Conservation (phyloP, 2,797 vertebrate species). For the Tapera naevia region DNA sequence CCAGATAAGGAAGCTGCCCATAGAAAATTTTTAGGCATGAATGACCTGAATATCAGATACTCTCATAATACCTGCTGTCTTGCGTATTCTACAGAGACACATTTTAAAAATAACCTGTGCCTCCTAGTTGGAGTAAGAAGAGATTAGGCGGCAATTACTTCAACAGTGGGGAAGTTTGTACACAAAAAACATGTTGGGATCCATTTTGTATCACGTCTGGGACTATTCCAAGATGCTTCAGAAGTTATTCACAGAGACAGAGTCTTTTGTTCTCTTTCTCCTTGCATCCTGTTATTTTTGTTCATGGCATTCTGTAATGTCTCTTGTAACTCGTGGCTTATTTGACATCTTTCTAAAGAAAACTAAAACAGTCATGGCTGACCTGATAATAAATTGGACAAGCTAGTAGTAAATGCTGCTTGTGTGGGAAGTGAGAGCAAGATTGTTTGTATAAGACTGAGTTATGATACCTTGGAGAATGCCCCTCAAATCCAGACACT, state of each 20-base stretch:
- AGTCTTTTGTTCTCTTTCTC: neutral
- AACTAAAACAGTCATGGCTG: neutral
- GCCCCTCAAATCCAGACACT: neutral
- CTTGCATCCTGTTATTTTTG: neutral
- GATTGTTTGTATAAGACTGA: neutral
- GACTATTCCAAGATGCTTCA: neutral
- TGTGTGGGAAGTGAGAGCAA: neutral
- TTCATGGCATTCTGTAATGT: neutral
- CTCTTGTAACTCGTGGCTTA: neutral
- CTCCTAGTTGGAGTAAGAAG: neutral
- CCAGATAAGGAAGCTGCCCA: neutral
- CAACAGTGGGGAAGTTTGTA: neutral
- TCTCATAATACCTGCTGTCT: neutral
- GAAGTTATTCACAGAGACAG: neutral
- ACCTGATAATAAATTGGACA: neutral
- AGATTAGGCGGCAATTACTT: neutral
- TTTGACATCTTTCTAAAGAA: neutral
- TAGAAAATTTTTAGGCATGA: neutral
- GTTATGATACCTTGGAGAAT: neutral
- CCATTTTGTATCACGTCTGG: neutral
- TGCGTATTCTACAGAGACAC: neutral
- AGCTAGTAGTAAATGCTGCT: neutral
- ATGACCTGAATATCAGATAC: neutral
- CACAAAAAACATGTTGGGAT: neutral
- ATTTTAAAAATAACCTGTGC: neutral